A percentile compares a stretch with the other conserved stretches of the same genome.
These are phyloP conservation scores for Muscicapa striata DNA, from an alignment of 2,797 vertebrate species.

Conservation along the genomic window DNA sequence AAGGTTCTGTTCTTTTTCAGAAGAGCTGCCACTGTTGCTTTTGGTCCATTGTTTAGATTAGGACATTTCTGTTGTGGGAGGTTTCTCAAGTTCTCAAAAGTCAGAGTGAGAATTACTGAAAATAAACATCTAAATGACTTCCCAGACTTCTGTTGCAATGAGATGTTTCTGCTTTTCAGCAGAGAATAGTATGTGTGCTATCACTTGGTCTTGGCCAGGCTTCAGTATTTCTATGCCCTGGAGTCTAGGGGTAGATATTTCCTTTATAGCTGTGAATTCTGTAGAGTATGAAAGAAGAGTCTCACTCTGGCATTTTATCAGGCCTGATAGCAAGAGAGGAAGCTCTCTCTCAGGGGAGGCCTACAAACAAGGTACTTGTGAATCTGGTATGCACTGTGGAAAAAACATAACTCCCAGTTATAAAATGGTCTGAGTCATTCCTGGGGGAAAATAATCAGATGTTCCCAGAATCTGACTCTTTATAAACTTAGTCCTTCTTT, in stretches of 20 bases:
- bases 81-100: neutral
- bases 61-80: neutral
- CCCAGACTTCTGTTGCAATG: neutral
- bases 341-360: neutral
- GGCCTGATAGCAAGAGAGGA: neutral
- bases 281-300: neutral
- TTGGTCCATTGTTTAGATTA: neutral
- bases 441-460: neutral
- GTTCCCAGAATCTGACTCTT: neutral
- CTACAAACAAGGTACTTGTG: neutral
- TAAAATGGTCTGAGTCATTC: neutral
- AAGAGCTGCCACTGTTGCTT: neutral
- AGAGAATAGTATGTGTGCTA: neutral
- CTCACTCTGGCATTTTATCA: neutral
- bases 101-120: neutral
- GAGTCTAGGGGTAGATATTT: neutral
- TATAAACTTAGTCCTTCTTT: neutral
- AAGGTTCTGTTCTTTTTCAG: neutral
- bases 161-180: neutral
- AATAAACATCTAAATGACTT: neutral
- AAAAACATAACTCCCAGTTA: neutral
- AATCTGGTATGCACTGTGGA: neutral
- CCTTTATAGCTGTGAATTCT: neutral
- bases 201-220: neutral
- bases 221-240: neutral